Evolutionary conservation across 2,113 vertebrate species (phyloP), one percentile per base, ranked within the genome.

Genomic region (Columbina picui): DNA sequence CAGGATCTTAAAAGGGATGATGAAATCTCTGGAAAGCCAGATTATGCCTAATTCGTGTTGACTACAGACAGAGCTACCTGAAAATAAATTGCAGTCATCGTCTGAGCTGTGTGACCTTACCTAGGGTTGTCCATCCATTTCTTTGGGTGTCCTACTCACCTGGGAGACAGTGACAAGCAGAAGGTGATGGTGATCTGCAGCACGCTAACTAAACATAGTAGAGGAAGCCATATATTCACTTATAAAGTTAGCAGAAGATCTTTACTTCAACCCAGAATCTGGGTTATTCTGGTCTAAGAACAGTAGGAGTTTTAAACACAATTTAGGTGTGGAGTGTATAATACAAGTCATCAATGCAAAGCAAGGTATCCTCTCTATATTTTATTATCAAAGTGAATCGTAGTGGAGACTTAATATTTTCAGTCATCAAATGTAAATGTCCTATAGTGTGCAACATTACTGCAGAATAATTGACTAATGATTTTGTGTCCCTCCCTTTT

Each of bases 251-350:
- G 52, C 32, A 63, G 71, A 91, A 83, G 50, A 91, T 55, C 38
- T 91, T 85, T 50, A 16, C 53, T 95, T 57, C 36, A 59, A 50
- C 47, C 36, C 38, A 88, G 75, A 80, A 67, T 93, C 78, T 65
- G 69, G 39, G 47, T 93, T 92, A 41, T 82, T 89, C 57, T 85
- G n/a, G 50, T 38, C 86, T 93, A 83, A 59, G 30, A 43, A 50
- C 32, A 25, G 47, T 75, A 63, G 77, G 56, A 86, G 43, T 92
- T 94, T 53, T 89, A 52, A 86, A 89, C 71, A 23, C 34, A 59
- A 26, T 43, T 74, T 80, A 34, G 18, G 21, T 59, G 5, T 65
- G 5, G 41, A 55, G 20, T 75, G 3, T 38, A 7, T 49, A 38
- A 87, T 80, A 53, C 29, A 87, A 82, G 56, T 76, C 53, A 38